These are phyloP conservation scores for Caenorhabditis tropicalis DNA, from an alignment of 1,140 invertebrate species.

Conservation along the genomic window DNA sequence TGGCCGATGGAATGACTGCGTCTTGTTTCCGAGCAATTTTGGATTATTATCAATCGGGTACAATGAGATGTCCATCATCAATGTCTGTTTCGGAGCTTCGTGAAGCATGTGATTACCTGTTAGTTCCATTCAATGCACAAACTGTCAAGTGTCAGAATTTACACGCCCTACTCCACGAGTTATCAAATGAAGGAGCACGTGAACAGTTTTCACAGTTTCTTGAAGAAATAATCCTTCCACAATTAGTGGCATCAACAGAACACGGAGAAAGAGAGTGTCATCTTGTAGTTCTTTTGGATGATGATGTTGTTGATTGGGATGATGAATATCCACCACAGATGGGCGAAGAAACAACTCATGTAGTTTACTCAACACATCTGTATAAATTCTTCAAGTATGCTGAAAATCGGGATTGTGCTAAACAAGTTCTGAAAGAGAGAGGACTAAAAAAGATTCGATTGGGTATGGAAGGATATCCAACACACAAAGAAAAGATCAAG, in stretches of 20 bases:
- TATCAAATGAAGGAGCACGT: constrained; percentile 96
- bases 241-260: constrained; percentile 93
- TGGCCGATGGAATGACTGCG: constrained; percentile 96
- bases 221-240: constrained; percentile 90
- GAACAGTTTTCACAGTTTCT: constrained; percentile 87
- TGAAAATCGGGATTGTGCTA: constrained; percentile 98
- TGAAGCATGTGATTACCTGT: constrained; percentile 96
- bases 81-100: constrained; percentile 71
- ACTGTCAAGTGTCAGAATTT: constrained; percentile 79
- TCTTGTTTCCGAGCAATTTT: constrained; percentile 92
- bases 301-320: constrained; percentile 97
- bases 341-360: constrained; percentile 86
- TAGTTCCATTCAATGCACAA: constrained; percentile 94
- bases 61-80: constrained; percentile 47
- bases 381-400: constrained; percentile 99
- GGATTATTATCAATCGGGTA: constrained; percentile 53
- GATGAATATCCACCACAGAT: constrained; percentile 88
- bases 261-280: constrained; percentile 77
- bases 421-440: constrained; percentile 96
- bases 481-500: constrained; percentile 93
- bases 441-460: constrained; percentile 98
- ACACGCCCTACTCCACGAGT: constrained; percentile 85
- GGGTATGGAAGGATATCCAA: constrained; percentile 97
- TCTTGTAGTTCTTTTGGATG: constrained; percentile 91
- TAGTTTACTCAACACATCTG: constrained; percentile 74